Evolutionary conservation across 2,113 vertebrate genomes (phyloP), one percentile per base, ranked within the genome.

Genomic region (pig (Sus scrofa)): DNA sequence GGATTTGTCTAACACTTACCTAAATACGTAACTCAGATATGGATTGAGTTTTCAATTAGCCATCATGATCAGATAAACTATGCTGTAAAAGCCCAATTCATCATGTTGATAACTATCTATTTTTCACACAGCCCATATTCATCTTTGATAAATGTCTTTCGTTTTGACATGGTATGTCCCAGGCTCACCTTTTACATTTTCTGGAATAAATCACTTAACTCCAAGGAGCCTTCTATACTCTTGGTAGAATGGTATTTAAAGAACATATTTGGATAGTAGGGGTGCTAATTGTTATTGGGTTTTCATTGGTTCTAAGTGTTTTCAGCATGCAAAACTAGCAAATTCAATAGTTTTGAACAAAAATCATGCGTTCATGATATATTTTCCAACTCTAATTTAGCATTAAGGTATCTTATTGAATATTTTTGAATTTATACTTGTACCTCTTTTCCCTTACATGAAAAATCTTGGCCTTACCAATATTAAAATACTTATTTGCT

Each of bases 1-100:
- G 22, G n/a, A 91, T 58, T 86, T 93, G 90, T 93, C 7, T 34
- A 88, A 96, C 22, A 50, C 54, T 70, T 91, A 86, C 50, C 26
- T 83, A 86, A 86, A 77, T 93, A 37, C 14, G 16, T 67, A 71
- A 78, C 74, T 93, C 63, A 78, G 87, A 79, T 75, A 73, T 63
- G 44, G 44, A 44, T 44, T 44, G 44, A 44, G 44, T 44, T 44
- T 44, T 44, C 44, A 44, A 44, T 44, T 44, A 44, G 44, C 44
- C 44, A 44, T 44, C 44, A 8, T 65, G 32, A 91, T 52, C 44
- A 89, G 39, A 58, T 24, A 54, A 95, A 32, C 34, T 39, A 52
- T 26, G 32, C 71, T 11, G 27, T n/a, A 82, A 86, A 82, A 60
- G 1, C 34, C 32, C 60, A 32, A 60, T 60, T 22, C 44, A 39